These are phyloP conservation scores for Panagrolaimus sp. DNA, from an alignment of 1,140 invertebrate genomes.

Conservation along the genomic window DNA sequence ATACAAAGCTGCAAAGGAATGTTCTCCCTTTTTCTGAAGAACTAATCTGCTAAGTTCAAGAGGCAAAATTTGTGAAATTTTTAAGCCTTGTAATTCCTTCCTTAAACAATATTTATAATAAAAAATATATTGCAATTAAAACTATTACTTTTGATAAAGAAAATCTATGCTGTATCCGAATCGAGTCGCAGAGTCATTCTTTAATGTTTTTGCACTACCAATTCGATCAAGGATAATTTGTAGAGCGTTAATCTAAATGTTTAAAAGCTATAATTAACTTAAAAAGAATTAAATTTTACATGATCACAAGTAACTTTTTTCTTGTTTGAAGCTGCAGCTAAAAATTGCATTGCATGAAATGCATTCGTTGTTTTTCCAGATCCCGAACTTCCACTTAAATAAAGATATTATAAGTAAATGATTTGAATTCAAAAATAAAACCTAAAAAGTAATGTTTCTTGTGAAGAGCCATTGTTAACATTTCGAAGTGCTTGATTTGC, in stretches of 20 bases:
- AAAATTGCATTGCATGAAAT: constrained; percentile 34
- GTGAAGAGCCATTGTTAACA: neutral
- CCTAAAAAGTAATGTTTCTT: constrained; percentile 31
- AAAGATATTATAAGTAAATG: neutral
- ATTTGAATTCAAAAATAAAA: constrained; percentile 9
- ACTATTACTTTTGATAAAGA: constrained; percentile 27
- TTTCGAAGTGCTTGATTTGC: constrained; percentile 18
- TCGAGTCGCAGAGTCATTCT: constrained; percentile 29
- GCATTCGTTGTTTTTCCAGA: constrained; percentile 38
- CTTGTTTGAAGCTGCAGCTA: neutral
- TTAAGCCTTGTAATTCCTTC: constrained; percentile 20
- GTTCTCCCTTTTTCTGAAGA: constrained; percentile 26
- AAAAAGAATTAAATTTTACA: constrained; percentile 2
- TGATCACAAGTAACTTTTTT: neutral
- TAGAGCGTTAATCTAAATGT: constrained; percentile 23
- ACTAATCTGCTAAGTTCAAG: constrained; percentile 30
- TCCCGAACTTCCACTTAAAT: constrained; percentile 35
- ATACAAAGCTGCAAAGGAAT: constrained; percentile 36
- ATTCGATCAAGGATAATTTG: constrained; percentile 25
- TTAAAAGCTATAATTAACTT: neutral
- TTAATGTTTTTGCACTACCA: constrained; percentile 31
- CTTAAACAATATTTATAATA: constrained; percentile 15
- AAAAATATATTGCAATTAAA: neutral
- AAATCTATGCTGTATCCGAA: constrained; percentile 29
- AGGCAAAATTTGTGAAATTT: constrained; percentile 18